Evolutionary conservation across 2,797 vertebrate species (phyloP).

Genomic region (Pseudomugil tenellus): DNA sequence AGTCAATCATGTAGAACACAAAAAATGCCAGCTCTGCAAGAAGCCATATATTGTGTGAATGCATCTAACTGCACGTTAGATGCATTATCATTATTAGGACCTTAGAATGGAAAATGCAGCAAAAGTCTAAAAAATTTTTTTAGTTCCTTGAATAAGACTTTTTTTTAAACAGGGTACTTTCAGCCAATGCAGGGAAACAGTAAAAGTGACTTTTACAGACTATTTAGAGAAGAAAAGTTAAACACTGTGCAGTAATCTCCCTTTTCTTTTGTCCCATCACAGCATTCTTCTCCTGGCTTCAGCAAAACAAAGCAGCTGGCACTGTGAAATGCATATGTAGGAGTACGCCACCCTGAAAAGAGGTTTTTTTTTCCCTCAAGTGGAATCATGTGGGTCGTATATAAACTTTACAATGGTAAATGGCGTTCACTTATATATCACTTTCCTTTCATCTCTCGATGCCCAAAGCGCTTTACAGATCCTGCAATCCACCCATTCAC

Average conservation of each 20-base stretch:
- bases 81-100: too few species aligned
- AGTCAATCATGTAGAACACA: too few species aligned
- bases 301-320: constrained; percentile 7
- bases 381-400: background rate
- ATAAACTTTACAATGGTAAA: background rate
- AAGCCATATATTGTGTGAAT: background rate
- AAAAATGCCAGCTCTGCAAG: background rate
- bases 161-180: background rate
- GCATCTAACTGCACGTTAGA: too few species aligned
- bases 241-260: background rate
- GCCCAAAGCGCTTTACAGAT: too few species aligned
- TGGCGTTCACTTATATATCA: too few species aligned
- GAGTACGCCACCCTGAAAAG: background rate
- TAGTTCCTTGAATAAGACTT: background rate
- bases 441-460: too few species aligned
- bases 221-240: background rate
- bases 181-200: background rate
- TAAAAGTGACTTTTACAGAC: background rate
- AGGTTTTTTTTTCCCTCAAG: background rate
- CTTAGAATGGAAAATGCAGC: too few species aligned
- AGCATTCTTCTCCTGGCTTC: constrained; percentile 8
- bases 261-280: constrained; percentile 9
- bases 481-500: too few species aligned
- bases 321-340: background rate
- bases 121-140: background rate